Base-by-base conservation (phyloP, 2,888 invertebrate genomes). In the Meteorus colon region DNA sequence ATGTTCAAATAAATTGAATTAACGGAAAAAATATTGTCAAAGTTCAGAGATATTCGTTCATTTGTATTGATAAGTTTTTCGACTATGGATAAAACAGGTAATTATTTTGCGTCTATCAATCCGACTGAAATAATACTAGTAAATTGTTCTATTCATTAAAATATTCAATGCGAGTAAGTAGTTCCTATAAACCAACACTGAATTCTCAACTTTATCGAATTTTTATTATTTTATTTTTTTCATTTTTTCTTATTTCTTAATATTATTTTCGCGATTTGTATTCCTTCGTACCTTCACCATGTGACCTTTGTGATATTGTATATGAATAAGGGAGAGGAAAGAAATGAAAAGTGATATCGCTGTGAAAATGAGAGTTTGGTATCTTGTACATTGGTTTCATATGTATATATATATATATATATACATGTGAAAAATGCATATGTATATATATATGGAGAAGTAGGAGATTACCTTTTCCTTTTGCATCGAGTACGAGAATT, bases 331-430 rank as follows among this genome's bases (percentile, higher is more conserved):
- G 19, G 6, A 55, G n/a, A 19, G 1, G 8, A 24, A 55, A 6
- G 8, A 48, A 48, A 16, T 8, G 19, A 55, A 19, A 24, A 24
- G n/a, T 19, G 19, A 73, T 66, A 73, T 41, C n/a, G 19, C 19
- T 31, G 55, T 73, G 37, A 73, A 67, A 63, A 72, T 72, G 62
- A 48, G 41, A 71, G 62, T 41, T 71, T 60, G 71, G 55, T 55
- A 55, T n/a, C n/a, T 16, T 6, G 6, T 19, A 55, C 55, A 55
- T 19, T 55, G 5, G n/a, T 55, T 55, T 8, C 4, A 55, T n/a
- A 14, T n/a, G 4, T 48, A 0, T n/a, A 48, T n/a, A 48, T 10
- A 19, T 55, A 31, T 12, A 31, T 31, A 2, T 1, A 24, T n/a
- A 45, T 60, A 10, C 5, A 55, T 19, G n/a, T 4, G 12, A 2